Conservation (phyloP, 2,113 vertebrate species). For the Callionymus lyra region DNA sequence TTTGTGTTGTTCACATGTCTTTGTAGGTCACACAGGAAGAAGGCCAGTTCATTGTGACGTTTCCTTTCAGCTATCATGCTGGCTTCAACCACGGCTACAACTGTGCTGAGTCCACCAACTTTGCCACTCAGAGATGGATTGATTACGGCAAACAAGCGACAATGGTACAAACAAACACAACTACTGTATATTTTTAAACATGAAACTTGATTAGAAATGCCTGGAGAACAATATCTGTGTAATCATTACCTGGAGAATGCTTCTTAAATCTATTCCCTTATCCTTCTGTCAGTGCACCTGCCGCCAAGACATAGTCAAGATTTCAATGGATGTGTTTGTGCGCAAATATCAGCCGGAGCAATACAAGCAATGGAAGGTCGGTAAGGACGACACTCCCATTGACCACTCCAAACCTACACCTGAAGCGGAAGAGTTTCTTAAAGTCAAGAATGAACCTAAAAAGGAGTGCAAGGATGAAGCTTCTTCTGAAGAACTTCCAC, state of each 20-base stretch:
- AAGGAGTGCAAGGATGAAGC: slow-evolving; percentile 10
- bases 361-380: slow-evolving; percentile 90
- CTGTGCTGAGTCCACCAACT: slow-evolving; percentile 95
- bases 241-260: too few relatives aligned
- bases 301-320: slow-evolving; percentile 96
- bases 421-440: slow-evolving; percentile 75
- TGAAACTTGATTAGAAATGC: too few relatives aligned
- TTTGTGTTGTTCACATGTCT: background rate
- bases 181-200: too few relatives aligned
- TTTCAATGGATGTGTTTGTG: slow-evolving; percentile 97
- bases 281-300: slow-evolving; percentile 79
- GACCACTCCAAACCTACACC: slow-evolving; percentile 86
- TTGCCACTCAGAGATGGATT: slow-evolving; percentile 92
- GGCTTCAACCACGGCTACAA: slow-evolving; percentile 99
- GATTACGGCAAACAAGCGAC: slow-evolving; percentile 93
- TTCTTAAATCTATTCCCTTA: too few relatives aligned
- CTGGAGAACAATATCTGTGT: too few relatives aligned
- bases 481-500: slow-evolving; percentile 6
- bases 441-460: slow-evolving; percentile 24
- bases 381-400: slow-evolving; percentile 79
- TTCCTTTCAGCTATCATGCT: slow-evolving; percentile 90
- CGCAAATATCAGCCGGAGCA: slow-evolving; percentile 90
- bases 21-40: slow-evolving; percentile 87
- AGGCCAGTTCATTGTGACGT: slow-evolving; percentile 93
- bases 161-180: slow-evolving; percentile 61